phyloP scores from a whole-genome alignment of 2,797 vertebrate genomes.

The Malurus splendens region DNA sequence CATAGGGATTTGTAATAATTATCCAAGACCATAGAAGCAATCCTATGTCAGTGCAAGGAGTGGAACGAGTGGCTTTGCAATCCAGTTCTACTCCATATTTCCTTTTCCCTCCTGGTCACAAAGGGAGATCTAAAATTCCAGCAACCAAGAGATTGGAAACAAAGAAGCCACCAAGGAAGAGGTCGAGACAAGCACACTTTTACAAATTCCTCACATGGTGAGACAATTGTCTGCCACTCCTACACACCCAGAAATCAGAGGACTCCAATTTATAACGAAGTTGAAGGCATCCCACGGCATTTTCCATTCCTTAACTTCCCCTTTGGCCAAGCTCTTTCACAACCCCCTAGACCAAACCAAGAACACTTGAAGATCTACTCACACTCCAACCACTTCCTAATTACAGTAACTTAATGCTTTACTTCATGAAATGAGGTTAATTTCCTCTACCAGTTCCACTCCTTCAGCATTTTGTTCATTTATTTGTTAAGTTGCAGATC shows the following conservation, averaged over 20 bases:
- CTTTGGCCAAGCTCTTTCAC: background rate
- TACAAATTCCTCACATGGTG: background rate
- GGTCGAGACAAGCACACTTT: background rate
- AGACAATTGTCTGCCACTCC: background rate
- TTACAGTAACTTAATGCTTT: constrained; percentile 42
- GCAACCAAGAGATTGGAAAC: background rate
- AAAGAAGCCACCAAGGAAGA: background rate
- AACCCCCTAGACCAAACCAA: background rate
- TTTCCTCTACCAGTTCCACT: constrained; percentile 18
- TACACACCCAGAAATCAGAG: background rate
- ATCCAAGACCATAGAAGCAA: background rate
- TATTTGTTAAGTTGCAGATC: constrained; percentile 41
- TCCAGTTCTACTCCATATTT: background rate
- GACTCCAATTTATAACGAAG: background rate
- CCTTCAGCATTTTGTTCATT: constrained; percentile 2
- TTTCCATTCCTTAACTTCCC: background rate
- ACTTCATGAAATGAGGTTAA: constrained; percentile 6
- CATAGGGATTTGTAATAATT: background rate
- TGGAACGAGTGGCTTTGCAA: background rate
- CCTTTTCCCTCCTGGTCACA: background rate
- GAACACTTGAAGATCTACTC: background rate
- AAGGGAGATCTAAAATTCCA: background rate
- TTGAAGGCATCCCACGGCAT: background rate
- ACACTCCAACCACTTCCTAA: background rate
- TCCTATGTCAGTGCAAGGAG: background rate